Evolutionary conservation across 2,888 invertebrate species (phyloP), one percentile per base, ranked within the genome.

Genomic region (Limnephilus rhombicus): DNA sequence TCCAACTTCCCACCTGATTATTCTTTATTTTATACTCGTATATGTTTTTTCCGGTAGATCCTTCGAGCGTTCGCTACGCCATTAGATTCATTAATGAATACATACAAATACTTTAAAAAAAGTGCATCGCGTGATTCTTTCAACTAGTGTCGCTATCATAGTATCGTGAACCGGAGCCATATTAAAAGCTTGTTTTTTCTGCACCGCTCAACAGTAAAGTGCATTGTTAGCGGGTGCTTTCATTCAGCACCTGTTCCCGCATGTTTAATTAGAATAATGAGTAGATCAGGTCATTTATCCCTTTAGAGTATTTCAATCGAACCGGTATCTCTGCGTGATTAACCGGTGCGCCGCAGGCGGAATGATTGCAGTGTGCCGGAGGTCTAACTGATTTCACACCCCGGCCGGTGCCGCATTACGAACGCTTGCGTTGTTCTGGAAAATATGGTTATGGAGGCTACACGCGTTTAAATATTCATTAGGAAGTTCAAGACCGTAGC

Each of bases 191-290:
- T 24, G 18, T 68, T 68, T 68, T 68, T 68, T 68, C 68, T 68
- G 68, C 68, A 68, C n/a, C 68, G 68, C 68, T 68, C 68, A 68
- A 68, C 68, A 68, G 68, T 68, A 68, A 68, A 68, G 68, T 68
- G 24, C 68, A 68, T 68, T 24, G 68, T 68, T 68, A 68, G 68
- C 68, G 68, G 24, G 68, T n/a, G 68, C 24, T 68, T 68, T 24
- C 68, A 68, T 68, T 68, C 24, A n/a, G n/a, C 68, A 68, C 68
- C 68, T 68, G 68, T 68, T 68, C 68, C 68, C 68, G 68, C 68
- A 9, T 68, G 68, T 68, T 24, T 68, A 68, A 68, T 68, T 68
- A 68, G 24, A 68, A 68, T 68, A n/a, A 68, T 68, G 68, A 68
- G 24, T 68, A 68, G 9, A 68, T 68, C 68, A 68, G 68, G 68